These are phyloP conservation scores for Mormyrus lacerda DNA, from an alignment of 2,113 vertebrate species.

Conservation along the genomic window DNA sequence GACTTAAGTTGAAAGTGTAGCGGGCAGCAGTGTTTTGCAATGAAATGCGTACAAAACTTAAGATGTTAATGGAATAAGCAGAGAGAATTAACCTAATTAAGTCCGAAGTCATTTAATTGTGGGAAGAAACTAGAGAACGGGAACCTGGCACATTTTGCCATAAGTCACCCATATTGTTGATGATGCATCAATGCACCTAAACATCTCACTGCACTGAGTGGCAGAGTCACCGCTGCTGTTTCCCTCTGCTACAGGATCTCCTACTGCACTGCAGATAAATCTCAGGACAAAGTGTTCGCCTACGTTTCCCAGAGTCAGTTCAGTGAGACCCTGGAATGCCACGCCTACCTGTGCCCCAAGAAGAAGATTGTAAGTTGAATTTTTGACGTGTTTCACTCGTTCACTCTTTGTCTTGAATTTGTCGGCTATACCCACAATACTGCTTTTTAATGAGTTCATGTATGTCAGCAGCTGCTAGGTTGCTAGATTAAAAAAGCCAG, in stretches of 20 bases:
- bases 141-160: not conserved
- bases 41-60: not conserved
- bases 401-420: not conserved
- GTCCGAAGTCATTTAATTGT: not conserved
- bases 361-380: conserved; percentile 76
- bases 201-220: not conserved
- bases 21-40: not conserved
- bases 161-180: not conserved
- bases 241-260: conserved; percentile 67
- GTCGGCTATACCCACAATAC: not conserved
- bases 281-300: conserved; percentile 87
- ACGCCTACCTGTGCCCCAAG: conserved; percentile 84
- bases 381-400: not conserved
- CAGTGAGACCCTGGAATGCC: conserved; percentile 77
- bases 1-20: not conserved
- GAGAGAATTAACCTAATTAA: not conserved
- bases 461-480: not conserved
- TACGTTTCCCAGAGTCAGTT: conserved; percentile 80
- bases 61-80: not conserved
- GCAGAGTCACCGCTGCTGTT: not conserved
- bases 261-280: conserved; percentile 87
- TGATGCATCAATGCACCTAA: not conserved
- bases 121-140: not conserved
- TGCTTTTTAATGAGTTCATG: not conserved
- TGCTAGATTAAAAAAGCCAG: not conserved